Conservation (phyloP, 1,140 invertebrate species). For the Cydia pomonella region DNA sequence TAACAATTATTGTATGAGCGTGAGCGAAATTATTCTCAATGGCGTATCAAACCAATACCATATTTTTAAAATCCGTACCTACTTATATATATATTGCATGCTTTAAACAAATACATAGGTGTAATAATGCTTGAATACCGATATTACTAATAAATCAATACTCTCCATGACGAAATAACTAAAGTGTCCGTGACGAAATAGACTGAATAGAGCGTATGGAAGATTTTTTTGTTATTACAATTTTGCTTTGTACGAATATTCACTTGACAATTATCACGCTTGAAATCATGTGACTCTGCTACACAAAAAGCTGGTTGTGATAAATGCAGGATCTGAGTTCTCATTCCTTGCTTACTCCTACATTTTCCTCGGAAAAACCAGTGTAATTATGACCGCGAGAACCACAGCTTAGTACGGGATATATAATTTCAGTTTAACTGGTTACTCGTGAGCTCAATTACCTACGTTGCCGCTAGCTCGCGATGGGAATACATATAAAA, state of each 20-base stretch:
- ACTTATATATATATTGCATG: not conserved
- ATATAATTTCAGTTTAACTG: not conserved
- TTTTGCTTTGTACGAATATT: slow-evolving; percentile 22
- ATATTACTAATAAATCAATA: slow-evolving; percentile 2
- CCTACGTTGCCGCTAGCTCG: not conserved
- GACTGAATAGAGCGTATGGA: slow-evolving; percentile 20
- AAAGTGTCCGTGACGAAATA: slow-evolving; percentile 25
- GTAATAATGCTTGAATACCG: not conserved
- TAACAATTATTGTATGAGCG: too few relatives aligned
- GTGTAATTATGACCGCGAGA: not conserved
- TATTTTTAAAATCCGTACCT: too few relatives aligned
- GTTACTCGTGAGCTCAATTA: not conserved
- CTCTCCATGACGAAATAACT: slow-evolving; percentile 24
- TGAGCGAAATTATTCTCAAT: too few relatives aligned
- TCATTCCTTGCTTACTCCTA: not conserved
- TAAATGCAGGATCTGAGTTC: not conserved
- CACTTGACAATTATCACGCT: slow-evolving; percentile 27
- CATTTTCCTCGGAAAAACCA: not conserved
- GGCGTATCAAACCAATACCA: too few relatives aligned
- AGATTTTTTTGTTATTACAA: slow-evolving; percentile 30
- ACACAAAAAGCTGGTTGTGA: slow-evolving; percentile 11
- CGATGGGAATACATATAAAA: not conserved
- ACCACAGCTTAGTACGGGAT: not conserved
- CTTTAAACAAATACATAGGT: not conserved
- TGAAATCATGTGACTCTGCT: slow-evolving; percentile 30